phyloP scores from a whole-genome alignment of 2,797 vertebrate genomes.

The Eremophila alpestris region DNA sequence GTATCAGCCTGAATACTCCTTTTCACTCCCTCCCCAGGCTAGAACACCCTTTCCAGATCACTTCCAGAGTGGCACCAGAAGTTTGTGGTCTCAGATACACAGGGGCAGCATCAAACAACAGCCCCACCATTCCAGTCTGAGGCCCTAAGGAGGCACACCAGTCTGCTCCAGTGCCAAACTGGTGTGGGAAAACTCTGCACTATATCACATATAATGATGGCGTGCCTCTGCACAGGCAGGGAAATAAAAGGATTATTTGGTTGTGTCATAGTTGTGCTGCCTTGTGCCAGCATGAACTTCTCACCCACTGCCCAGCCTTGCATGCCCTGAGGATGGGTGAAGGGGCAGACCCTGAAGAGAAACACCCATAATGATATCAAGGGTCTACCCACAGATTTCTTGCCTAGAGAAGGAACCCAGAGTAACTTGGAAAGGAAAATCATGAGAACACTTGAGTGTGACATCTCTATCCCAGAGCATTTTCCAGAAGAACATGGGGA shows the following conservation, averaged over 20 bases:
- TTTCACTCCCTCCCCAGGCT: not conserved
- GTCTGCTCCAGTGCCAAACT: not conserved
- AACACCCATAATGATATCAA: rapidly evolving
- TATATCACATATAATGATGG: rapidly evolving
- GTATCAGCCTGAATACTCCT: not conserved
- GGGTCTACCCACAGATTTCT: not conserved
- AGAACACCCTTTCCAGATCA: not conserved
- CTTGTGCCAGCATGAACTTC: not conserved
- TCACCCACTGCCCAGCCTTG: not conserved
- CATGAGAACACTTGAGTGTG: rapidly evolving
- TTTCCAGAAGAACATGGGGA: not conserved
- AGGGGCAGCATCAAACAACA: not conserved
- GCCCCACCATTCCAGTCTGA: not conserved
- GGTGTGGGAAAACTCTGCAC: not conserved
- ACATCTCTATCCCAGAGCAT: rapidly evolving
- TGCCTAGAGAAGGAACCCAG: not conserved
- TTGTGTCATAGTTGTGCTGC: not conserved
- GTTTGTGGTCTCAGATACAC: not conserved
- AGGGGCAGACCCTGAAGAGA: not conserved
- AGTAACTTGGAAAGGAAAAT: not conserved
- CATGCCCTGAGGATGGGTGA: rapidly evolving
- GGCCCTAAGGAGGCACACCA: not conserved
- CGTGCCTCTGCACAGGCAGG: not conserved
- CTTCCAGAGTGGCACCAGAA: not conserved
- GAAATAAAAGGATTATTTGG: not conserved